Evolutionary conservation across 2,797 vertebrate genomes (phyloP).

Genomic region (Paratrypauchen microcephalus): DNA sequence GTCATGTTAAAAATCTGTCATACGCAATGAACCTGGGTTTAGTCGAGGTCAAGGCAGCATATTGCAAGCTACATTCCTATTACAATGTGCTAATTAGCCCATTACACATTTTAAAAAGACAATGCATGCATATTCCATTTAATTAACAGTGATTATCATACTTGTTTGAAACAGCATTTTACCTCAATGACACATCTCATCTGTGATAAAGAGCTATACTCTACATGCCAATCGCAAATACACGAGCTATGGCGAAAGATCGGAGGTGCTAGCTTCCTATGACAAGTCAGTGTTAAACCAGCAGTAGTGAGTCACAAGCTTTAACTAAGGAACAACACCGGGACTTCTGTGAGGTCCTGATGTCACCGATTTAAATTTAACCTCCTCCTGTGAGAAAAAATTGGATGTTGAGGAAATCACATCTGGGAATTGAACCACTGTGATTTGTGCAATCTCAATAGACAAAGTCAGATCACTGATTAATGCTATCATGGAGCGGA

Average conservation of each 20-base stretch:
- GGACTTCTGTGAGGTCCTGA: constrained; percentile 33
- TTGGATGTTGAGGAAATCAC: constrained; percentile 9
- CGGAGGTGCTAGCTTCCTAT: constrained; percentile 13
- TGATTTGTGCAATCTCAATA: constrained; percentile 27
- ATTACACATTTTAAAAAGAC: neutral
- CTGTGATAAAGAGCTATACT: constrained; percentile 11
- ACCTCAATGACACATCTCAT: constrained; percentile 41
- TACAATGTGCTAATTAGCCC: neutral
- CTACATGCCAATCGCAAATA: neutral
- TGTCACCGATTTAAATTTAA: constrained; percentile 47
- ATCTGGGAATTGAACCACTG: constrained; percentile 4
- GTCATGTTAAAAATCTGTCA: too few species aligned
- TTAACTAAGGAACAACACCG: constrained; percentile 29
- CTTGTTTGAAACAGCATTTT: constrained; percentile 11
- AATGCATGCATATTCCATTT: neutral
- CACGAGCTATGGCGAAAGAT: constrained; percentile 17
- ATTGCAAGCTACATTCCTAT: too few species aligned
- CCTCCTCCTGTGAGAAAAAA: constrained; percentile 15
- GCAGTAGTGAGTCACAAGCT: constrained; percentile 47
- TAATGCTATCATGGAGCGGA: constrained; percentile 24
- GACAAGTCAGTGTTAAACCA: constrained; percentile 39
- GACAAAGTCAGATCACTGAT: constrained; percentile 34
- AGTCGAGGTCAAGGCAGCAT: neutral
- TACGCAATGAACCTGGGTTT: neutral
- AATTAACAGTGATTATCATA: neutral